Base-by-base conservation (phyloP, 1,140 invertebrate genomes). In the Drosophila sp. region DNA sequence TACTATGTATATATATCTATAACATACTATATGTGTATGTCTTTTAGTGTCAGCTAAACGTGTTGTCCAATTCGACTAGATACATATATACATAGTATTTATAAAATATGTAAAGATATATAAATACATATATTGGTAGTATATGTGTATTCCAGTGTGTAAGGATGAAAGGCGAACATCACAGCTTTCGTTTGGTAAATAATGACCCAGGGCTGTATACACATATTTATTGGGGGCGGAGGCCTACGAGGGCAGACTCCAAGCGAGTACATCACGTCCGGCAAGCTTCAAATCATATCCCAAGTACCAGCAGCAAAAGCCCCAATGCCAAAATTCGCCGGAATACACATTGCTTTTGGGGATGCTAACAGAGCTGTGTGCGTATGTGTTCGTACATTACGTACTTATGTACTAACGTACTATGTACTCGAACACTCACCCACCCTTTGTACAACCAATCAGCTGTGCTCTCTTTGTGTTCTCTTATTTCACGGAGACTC, bases 281-380 rank as follows among this genome's bases (percentile, higher is more conserved):
- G 14, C 36, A 13, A 34, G 40, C 56, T 38, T 21, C 29, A 38
- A 54, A 32, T 56, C 56, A 70, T 18, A 71, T 34, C 45, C 58
- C 14, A 8, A 21, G 41, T 21, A 61, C 63, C 46, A 76, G 59
- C 59, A 84, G 45, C 64, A 71, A 58, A 64, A 61, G 41, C 79
- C 79, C 65, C 67, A 69, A 82, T 64, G 46, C 61, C 41, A 13
- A 62, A 59, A 61, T 61, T 67, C 45, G 66, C 82, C 83, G 43
- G 76, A 79, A 71, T 82, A 90, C 86, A 90, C 90, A 87, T 90
- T 63, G 86, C 86, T 90, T 64, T 82, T 90, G 86, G 86, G 86
- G 86, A 87, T 87, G 83, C 83, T 83, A 63, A 78, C 67, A 84
- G 83, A 76, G 56, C 75, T 83, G 51, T 73, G 45, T n/a, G n/a